A percentile compares a stretch with the other conserved stretches of the same genome.
Conservation (phyloP, 2,113 vertebrate genomes). For the Tenebrosternarchus preto region DNA sequence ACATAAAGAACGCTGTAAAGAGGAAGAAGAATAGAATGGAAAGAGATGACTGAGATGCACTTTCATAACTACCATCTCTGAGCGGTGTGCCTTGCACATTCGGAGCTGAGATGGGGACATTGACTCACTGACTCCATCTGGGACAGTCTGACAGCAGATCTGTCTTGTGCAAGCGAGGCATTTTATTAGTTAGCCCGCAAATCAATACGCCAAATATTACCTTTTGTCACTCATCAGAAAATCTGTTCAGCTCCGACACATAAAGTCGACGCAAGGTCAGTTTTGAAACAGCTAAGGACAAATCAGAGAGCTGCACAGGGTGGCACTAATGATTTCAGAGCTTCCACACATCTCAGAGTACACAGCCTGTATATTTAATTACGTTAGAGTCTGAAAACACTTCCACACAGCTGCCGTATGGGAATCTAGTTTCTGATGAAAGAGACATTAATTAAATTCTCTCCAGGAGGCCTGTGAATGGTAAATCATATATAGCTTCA, state of each 20-base stretch:
- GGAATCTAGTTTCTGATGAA: slow-evolving; percentile 4
- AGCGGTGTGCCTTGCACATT: slow-evolving; percentile 61
- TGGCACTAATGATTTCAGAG: not conserved
- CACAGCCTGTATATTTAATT: not conserved
- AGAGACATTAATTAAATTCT: slow-evolving; percentile 15
- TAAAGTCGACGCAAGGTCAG: slow-evolving; percentile 20
- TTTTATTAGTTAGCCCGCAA: slow-evolving; percentile 59
- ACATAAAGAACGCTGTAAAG: slow-evolving; percentile 40
- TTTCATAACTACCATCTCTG: not conserved
- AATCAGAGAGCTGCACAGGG: not conserved
- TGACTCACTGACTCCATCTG: slow-evolving; percentile 49
- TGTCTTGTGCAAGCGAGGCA: slow-evolving; percentile 66
- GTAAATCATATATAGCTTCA: slow-evolving; percentile 3
- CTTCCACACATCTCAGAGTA: not conserved
- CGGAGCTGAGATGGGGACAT: slow-evolving; percentile 54
- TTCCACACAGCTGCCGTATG: not conserved
- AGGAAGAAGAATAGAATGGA: not conserved
- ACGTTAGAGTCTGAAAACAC: not conserved
- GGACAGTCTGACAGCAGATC: slow-evolving; percentile 71
- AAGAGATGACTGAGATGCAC: not conserved
- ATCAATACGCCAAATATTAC: slow-evolving; percentile 74
- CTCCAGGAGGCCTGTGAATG: not conserved
- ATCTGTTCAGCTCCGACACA: slow-evolving; percentile 38
- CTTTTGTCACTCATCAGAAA: slow-evolving; percentile 68
- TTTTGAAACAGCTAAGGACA: slow-evolving; percentile 19